These are phyloP conservation scores for Hecatera dysodea DNA, from an alignment of 2,888 invertebrate genomes.

Conservation along the genomic window DNA sequence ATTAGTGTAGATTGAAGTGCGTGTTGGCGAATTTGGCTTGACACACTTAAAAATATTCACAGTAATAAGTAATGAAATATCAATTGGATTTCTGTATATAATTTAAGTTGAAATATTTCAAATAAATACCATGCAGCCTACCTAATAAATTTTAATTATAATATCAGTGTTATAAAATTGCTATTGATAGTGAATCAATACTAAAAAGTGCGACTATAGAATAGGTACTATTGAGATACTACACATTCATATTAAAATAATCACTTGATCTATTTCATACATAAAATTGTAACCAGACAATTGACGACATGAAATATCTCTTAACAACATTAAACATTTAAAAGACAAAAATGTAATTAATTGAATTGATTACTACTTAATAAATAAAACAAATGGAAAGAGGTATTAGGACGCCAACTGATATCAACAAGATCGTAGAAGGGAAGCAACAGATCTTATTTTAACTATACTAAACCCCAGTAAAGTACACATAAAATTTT, in stretches of 20 bases:
- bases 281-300: not conserved
- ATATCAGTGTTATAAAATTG: not conserved
- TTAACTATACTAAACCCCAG: slow-evolving; percentile 22
- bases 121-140: too few species aligned
- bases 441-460: slow-evolving; percentile 13
- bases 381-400: slow-evolving; percentile 17
- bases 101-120: too few species aligned
- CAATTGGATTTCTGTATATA: not conserved
- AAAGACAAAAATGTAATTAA: slow-evolving; percentile 1
- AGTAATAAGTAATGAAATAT: slow-evolving; percentile 8
- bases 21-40: too few species aligned
- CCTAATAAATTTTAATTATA: too few species aligned
- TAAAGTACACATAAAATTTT: slow-evolving; percentile 31
- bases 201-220: slow-evolving; percentile 23
- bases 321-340: slow-evolving; percentile 21
- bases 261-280: not conserved
- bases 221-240: slow-evolving; percentile 33
- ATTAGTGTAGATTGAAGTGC: too few species aligned
- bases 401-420: slow-evolving; percentile 24
- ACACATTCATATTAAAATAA: slow-evolving; percentile 11
- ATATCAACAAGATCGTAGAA: slow-evolving; percentile 26
- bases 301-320: slow-evolving; percentile 4
- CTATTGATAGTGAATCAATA: slow-evolving; percentile 1
- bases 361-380: slow-evolving; percentile 17
- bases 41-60: too few species aligned